Conservation (phyloP, 2,888 invertebrate genomes). For the Cetonia aurata region DNA sequence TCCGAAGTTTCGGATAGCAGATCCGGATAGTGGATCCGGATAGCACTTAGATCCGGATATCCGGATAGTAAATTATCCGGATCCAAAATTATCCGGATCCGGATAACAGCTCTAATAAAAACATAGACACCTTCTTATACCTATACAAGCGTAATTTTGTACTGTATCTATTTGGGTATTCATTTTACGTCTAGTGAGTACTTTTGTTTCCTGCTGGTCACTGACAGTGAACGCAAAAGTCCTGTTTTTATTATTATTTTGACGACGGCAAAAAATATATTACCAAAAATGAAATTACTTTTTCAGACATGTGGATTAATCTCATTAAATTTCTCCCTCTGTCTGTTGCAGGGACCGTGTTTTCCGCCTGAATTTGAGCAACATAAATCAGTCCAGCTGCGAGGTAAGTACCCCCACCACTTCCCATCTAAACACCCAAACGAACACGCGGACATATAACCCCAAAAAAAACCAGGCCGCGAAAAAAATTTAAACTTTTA, state of each 20-base stretch:
- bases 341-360: slow-evolving; percentile 83
- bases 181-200: too few relatives aligned
- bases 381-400: slow-evolving; percentile 87
- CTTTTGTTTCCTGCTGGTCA: too few relatives aligned
- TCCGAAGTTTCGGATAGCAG: too few relatives aligned
- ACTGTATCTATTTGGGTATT: too few relatives aligned
- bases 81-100: too few relatives aligned
- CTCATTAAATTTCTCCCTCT: slow-evolving; percentile 21
- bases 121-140: too few relatives aligned
- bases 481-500: slow-evolving; percentile 43
- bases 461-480: not conserved
- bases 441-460: not conserved
- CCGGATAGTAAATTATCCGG: too few relatives aligned
- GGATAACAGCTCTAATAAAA: too few relatives aligned
- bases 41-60: too few relatives aligned
- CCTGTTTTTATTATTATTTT: not conserved
- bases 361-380: slow-evolving; percentile 85
- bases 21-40: too few relatives aligned
- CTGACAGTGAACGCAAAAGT: not conserved
- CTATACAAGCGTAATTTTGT: too few relatives aligned
- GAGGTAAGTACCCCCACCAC: slow-evolving; percentile 73
- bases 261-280: not conserved
- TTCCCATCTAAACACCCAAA: too few relatives aligned
- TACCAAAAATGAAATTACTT: slow-evolving; percentile 5
- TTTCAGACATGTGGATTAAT: slow-evolving; percentile 1